A percentile compares a stretch with the other conserved stretches of the same genome.
Conservation (phyloP, 2,797 vertebrate species). For the Aulostomus chinensis region DNA sequence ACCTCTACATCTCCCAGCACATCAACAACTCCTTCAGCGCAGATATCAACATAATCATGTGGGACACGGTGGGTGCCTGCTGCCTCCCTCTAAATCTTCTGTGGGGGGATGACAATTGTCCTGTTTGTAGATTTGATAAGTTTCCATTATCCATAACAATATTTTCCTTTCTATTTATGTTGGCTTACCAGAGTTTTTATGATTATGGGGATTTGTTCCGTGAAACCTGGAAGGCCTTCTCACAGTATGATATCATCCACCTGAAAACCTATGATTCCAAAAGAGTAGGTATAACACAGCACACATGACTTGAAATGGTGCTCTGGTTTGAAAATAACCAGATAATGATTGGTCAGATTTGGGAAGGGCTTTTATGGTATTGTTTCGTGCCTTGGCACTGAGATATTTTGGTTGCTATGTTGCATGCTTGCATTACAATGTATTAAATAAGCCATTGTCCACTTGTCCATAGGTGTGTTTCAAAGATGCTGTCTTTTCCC, state of each 20-base stretch:
- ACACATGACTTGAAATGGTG: background rate
- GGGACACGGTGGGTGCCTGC: slow-evolving; percentile 92
- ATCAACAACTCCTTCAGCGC: slow-evolving; percentile 94
- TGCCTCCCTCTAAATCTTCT: background rate
- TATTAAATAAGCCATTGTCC: slow-evolving; percentile 3
- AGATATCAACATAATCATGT: slow-evolving; percentile 93
- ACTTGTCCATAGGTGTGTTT: slow-evolving; percentile 88
- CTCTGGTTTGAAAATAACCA: background rate
- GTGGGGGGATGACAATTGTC: too few species aligned
- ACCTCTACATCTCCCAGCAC: slow-evolving; percentile 96
- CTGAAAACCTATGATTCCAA: slow-evolving; percentile 94
- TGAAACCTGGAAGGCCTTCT: slow-evolving; percentile 93
- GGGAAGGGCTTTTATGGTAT: too few species aligned
- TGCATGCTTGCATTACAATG: background rate
- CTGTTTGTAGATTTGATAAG: too few species aligned
- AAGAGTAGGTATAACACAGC: slow-evolving; percentile 80
- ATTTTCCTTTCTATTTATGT: slow-evolving; percentile 14
- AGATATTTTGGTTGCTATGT: too few species aligned
- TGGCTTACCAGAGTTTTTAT: slow-evolving; percentile 86
- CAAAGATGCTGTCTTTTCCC: slow-evolving; percentile 90
- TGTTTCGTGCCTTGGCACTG: too few species aligned
- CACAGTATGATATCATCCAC: slow-evolving; percentile 89
- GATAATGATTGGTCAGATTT: background rate
- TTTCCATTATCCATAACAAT: too few species aligned
- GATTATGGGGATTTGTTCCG: slow-evolving; percentile 94